phyloP scores from a whole-genome alignment of 2,888 invertebrate species.

The Calephelis perditalis region DNA sequence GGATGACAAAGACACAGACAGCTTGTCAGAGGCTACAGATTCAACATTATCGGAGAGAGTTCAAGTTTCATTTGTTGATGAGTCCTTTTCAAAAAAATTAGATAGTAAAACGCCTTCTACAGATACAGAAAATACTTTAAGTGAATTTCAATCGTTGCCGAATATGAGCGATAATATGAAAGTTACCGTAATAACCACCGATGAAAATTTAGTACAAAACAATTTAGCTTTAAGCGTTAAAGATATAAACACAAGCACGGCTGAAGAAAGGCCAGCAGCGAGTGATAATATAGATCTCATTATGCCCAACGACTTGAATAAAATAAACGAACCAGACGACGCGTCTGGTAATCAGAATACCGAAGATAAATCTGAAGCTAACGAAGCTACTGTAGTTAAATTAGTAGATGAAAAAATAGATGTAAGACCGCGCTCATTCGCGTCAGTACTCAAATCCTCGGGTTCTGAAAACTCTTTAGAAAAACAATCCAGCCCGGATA shows the following conservation, averaged over 20 bases:
- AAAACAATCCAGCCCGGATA: slow-evolving; percentile 58
- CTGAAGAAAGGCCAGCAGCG: slow-evolving; percentile 40
- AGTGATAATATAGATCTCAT: slow-evolving; percentile 64
- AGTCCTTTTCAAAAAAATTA: slow-evolving; percentile 64
- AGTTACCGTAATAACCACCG: slow-evolving; percentile 70
- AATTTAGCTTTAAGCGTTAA: slow-evolving; percentile 66
- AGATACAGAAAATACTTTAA: slow-evolving; percentile 66
- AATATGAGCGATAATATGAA: slow-evolving; percentile 37
- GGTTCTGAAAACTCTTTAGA: slow-evolving; percentile 65
- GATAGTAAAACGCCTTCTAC: slow-evolving; percentile 70
- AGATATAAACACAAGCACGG: slow-evolving; percentile 42
- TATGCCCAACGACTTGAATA: slow-evolving; percentile 61
- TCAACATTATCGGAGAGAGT: slow-evolving; percentile 68
- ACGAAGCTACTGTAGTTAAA: slow-evolving; percentile 32
- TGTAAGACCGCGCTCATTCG: slow-evolving; percentile 58
- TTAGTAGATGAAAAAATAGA: slow-evolving; percentile 43
- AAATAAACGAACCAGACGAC: slow-evolving; percentile 34
- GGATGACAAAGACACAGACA: slow-evolving; percentile 50
- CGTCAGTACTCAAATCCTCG: slow-evolving; percentile 63
- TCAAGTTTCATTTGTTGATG: slow-evolving; percentile 67
- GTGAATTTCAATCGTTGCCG: slow-evolving; percentile 66
- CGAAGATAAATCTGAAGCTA: slow-evolving; percentile 30
- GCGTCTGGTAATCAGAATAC: slow-evolving; percentile 20
- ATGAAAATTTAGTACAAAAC: slow-evolving; percentile 72
- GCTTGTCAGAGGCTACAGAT: slow-evolving; percentile 62